Percentiles rank a stretch among this genome's conserved stretches.
Evolutionary conservation across 2,113 vertebrate species (phyloP).

Genomic region (Athene cunicularia): DNA sequence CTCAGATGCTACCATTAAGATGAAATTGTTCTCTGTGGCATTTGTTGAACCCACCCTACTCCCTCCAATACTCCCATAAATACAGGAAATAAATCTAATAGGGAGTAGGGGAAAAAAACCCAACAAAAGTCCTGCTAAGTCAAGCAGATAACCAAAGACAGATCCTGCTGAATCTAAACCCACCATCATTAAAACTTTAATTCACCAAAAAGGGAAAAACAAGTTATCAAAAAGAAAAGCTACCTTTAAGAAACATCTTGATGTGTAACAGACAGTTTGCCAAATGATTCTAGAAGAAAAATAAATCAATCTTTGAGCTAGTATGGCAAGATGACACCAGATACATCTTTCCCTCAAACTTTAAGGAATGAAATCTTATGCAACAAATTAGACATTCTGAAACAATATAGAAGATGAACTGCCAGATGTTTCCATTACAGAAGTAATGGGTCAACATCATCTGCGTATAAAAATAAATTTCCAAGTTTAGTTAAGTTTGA

Average conservation of each 20-base stretch:
- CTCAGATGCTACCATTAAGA: neutral
- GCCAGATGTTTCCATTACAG: slow-evolving; percentile 34
- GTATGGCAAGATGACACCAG: neutral
- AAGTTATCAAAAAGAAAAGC: neutral
- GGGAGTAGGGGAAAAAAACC: no score
- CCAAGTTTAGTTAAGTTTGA: slow-evolving; percentile 20
- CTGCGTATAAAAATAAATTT: neutral
- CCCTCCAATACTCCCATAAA: neutral
- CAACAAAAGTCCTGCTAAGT: neutral
- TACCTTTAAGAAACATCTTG: neutral
- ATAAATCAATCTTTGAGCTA: neutral
- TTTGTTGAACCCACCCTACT: neutral
- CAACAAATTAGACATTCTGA: neutral
- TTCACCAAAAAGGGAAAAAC: neutral
- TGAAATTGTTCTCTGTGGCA: neutral
- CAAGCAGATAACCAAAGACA: neutral
- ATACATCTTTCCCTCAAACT: neutral
- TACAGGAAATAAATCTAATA: neutral
- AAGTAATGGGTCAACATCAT: slow-evolving; percentile 4
- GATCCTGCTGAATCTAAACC: neutral
- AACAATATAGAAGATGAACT: neutral
- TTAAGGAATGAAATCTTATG: neutral
- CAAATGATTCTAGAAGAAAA: neutral
- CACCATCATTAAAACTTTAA: neutral
- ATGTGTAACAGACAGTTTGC: neutral